Evolutionary conservation across 2,888 invertebrate genomes (phyloP).

Genomic region (Gnatocerus cornutus): DNA sequence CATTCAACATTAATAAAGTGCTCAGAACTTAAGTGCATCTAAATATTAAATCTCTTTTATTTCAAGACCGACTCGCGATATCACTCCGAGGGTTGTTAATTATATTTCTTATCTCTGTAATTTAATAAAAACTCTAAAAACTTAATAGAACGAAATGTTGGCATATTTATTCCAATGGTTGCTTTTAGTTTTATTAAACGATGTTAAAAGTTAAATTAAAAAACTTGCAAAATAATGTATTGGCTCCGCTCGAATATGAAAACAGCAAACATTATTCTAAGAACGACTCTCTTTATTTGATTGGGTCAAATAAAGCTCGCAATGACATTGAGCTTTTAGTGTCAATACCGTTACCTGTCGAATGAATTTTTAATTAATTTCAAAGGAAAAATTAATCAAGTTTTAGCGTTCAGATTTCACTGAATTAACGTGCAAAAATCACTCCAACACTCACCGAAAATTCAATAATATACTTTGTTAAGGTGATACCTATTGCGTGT

Average conservation of each 20-base stretch:
- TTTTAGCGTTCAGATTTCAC: not conserved
- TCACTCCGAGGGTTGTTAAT: conserved; percentile 49
- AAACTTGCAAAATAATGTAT: conserved; percentile 32
- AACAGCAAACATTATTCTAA: not conserved
- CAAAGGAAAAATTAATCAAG: conserved; percentile 8
- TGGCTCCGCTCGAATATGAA: too few species aligned
- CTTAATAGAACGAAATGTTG: conserved; percentile 47
- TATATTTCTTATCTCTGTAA: conserved; percentile 53
- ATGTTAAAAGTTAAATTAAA: conserved; percentile 45
- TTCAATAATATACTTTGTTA: not conserved
- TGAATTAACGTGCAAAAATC: not conserved
- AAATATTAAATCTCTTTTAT: conserved; percentile 52
- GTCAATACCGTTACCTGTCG: conserved; percentile 20
- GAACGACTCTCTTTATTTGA: conserved; percentile 21
- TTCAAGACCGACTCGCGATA: conserved; percentile 46
- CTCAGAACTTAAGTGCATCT: conserved; percentile 48
- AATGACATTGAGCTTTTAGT: conserved; percentile 15
- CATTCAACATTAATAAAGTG: conserved; percentile 18
- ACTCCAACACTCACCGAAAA: not conserved
- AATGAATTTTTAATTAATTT: conserved; percentile 30
- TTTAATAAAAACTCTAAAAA: conserved; percentile 52
- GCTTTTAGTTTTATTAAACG: conserved; percentile 45
- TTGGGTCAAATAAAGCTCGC: conserved; percentile 21
- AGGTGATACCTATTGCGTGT: not conserved
- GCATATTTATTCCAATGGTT: conserved; percentile 38